Conservation (phyloP, 2,113 vertebrate species). For the Hystrix cristata region DNA sequence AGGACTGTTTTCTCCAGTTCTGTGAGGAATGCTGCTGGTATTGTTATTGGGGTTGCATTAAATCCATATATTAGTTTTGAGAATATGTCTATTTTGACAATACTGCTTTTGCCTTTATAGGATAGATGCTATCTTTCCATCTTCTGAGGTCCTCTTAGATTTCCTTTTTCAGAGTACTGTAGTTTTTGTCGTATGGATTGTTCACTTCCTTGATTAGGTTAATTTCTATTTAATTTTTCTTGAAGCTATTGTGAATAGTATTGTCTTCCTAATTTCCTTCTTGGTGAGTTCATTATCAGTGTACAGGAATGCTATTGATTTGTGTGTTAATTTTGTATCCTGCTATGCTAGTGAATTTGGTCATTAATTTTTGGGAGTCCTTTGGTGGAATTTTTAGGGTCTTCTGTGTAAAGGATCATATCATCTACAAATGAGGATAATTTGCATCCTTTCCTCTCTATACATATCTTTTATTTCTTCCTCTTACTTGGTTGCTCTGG, state of each 20-base stretch:
- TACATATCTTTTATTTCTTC: neutral
- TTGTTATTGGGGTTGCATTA: neutral
- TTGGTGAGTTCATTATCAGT: neutral
- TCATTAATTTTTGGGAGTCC: neutral
- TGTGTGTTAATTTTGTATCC: neutral
- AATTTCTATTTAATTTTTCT: neutral
- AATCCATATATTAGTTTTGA: neutral
- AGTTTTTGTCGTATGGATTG: neutral
- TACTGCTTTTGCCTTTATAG: neutral
- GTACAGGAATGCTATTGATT: neutral
- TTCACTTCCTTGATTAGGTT: neutral
- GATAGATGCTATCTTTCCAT: neutral
- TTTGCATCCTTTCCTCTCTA: neutral
- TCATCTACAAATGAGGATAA: neutral
- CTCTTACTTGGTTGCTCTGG: neutral
- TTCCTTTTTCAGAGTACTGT: neutral
- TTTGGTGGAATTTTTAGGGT: neutral
- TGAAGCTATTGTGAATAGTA: neutral
- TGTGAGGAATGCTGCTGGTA: neutral
- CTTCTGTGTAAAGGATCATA: neutral
- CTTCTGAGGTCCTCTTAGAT: neutral
- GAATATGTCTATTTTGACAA: neutral
- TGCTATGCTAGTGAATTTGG: neutral
- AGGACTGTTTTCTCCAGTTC: neutral
- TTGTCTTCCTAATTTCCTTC: neutral